Base-by-base conservation (phyloP, 2,888 invertebrate species). In the Drosophila pseudotalamancana region DNA sequence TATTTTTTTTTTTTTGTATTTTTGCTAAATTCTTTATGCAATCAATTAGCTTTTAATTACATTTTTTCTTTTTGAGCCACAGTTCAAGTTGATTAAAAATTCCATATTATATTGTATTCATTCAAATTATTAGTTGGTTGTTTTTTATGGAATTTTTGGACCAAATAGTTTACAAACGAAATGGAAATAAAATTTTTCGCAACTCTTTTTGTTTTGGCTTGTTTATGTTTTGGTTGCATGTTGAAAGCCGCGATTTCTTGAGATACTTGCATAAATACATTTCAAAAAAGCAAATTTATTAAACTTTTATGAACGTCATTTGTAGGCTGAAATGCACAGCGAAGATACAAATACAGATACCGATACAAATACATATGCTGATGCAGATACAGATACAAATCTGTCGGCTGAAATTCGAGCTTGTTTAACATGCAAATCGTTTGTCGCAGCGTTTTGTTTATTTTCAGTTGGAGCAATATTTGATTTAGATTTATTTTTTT, bases 341-440 rank as follows among this genome's bases (percentile, higher is more conserved):
- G 60, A 62, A 67, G 54, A 60, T 34, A 43, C 19, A 55, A 53
- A 62, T 35, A 40, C 56, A 37, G 21, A 45, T 34, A 53, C 19
- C 18, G 29, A 43, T 40, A 39, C 12, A 40, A 29, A 25, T 34
- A 27, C 23, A 49, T 14, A n/a, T 0, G 56, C 25, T 25, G 34
- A 23, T 48, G 29, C 46, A 55, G 32, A 71, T 67, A 42, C 43
- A 39, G 55, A 75, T 71, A 63, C 43, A 39, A 27, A 60, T 72
- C 69, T 50, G 16, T 37, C 23, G 19, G 32, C 23, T 49, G 18
- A 46, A 46, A 57, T 65, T 64, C 56, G 55, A 62, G 65, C 56
- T 70, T 48, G 85, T 63, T 84, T 72, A 49, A 78, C 85, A 87
- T 84, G 87, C 87, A 84, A 87, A 87, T 82, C 61, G 78, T 56